Base-by-base conservation (phyloP, 2,113 vertebrate species). In the Oxyura jamaicensis region DNA sequence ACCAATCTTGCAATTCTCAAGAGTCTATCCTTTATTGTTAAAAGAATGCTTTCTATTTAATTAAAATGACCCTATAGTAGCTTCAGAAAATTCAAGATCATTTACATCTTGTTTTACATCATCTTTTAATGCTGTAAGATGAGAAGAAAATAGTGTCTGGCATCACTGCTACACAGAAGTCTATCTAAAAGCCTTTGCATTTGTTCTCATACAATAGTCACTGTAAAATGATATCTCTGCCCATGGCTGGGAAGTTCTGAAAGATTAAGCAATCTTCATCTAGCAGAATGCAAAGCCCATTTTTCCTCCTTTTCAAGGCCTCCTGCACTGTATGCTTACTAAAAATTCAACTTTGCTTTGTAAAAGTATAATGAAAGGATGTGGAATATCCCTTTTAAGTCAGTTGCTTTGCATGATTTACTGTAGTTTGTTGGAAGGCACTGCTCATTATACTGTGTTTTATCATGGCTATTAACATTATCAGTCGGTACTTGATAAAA, bases 61-160 rank as follows among this genome's bases (percentile, higher is more conserved):
- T 29, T 33, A 41, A 89, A 95, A 95, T 83, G 48, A n/a, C 72
- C 56, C 78, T 77, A 74, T 28, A 67, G 33, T 48, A 42, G 17
- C 33, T 55, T 82, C 56, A 78, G 88, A 96, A 94, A 83, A 88
- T 33, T 74, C 56, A 72, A 80, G 90, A 88, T 88, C 66, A 76
- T 88, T 94, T 81, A 81, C 91, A 90, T 94, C 87, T 92, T 88
- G 48, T 83, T 95, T 91, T 95, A 72, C 82, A 89, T 92, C 66
- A 78, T 82, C 90, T 91, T 83, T 68, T 85, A 82, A 76, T 90
- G 88, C 69, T 86, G 97, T 97, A 98, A 98, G 95, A 96, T 89
- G 96, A 98, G 97, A 97, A 96, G 39, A 95, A 97, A 97, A 96
- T 97, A 91, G 95, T 91, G 93, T 94, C 96, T 97, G 96, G 97